Base-by-base conservation (phyloP, 2,888 invertebrate genomes). In the Agrotis exclamationis region DNA sequence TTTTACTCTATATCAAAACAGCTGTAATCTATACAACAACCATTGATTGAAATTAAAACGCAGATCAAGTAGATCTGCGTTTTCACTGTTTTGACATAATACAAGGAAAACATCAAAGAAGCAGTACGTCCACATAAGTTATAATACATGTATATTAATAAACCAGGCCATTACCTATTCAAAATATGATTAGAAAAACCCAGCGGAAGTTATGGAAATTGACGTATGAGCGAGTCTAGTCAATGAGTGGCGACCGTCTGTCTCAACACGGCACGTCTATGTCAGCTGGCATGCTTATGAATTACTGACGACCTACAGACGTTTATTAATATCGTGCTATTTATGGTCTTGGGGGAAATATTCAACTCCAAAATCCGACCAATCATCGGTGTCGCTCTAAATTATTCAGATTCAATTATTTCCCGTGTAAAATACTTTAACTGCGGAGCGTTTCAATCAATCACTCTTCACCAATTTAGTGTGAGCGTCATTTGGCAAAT, bases 401-500 rank as follows among this genome's bases (percentile, higher is more conserved):
- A 93, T 86, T 91, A 93, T 93, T 91, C 90, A 86, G 87, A 92
- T 93, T 91, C 89, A 90, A 94, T 93, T 93, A 94, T 92, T 88
- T 86, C 85, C 86, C 77, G 84, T 87, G 89, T 91, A 91, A 92
- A 93, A 93, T 91, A 88, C 90, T 92, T 92, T 91, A 88, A 89
- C 88, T 79, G 86, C 81, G 87, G 86, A 90, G 85, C 91, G 87
- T 91, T 94, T 91, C 93, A 92, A 95, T 94, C 94, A 94, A 94
- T 95, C 94, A 94, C 92, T 93, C 91, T 92, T 92, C 90, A 92
- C 89, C 92, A 94, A 93, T 95, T 94, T 92, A 92, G 93, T 90
- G 89, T 92, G 93, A 93, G 89, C 92, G 92, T 94, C 92, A 93
- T 94, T 95, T 95, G 91, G 93, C 91, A 93, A 94, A 94, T 93